A percentile compares a stretch with the other conserved stretches of the same genome.
Conservation (phyloP, 2,113 vertebrate genomes). For the Lathamus discolor region DNA sequence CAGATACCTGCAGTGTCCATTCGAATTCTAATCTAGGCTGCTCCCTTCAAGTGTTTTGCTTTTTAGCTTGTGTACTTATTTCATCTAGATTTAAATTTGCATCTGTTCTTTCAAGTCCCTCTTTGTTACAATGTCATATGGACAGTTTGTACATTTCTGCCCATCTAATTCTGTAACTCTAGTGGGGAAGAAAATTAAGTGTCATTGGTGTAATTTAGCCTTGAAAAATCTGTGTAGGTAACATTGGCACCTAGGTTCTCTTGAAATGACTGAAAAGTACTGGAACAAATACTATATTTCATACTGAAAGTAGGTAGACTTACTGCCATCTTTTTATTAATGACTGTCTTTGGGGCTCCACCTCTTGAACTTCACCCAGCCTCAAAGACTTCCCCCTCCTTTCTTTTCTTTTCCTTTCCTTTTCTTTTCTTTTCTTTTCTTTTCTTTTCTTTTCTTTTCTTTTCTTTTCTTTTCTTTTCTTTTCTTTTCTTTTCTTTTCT, state of each 20-base stretch:
- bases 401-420: too few relatives aligned
- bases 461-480: too few relatives aligned
- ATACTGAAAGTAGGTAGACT: background rate
- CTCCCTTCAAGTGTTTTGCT: background rate
- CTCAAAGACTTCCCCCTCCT: background rate
- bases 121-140: background rate
- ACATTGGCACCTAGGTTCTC: background rate
- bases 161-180: background rate
- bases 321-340: background rate
- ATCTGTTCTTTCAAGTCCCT: background rate
- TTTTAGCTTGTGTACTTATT: background rate
- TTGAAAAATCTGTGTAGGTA: background rate
- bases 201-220: background rate
- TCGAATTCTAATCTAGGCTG: background rate
- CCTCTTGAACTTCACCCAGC: background rate
- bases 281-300: background rate
- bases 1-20: background rate
- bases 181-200: background rate
- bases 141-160: background rate
- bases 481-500: fast-evolving
- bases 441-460: too few relatives aligned
- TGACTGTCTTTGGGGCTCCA: background rate
- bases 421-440: fast-evolving
- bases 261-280: background rate
- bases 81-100: background rate